phyloP scores from a whole-genome alignment of 2,113 vertebrate genomes.

The Perca flavescens region DNA sequence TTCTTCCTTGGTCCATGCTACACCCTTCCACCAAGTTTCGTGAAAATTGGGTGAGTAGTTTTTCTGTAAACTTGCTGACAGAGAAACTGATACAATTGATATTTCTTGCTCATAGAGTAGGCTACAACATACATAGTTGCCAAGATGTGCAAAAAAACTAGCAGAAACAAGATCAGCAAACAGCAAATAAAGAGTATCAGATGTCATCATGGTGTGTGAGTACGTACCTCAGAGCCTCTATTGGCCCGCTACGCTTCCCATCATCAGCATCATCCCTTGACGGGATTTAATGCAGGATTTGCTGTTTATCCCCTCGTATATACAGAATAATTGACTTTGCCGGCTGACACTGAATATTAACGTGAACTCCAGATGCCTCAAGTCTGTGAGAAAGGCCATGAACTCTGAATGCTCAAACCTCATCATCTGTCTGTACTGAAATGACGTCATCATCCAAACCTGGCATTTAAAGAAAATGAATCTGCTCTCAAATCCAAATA shows the following conservation, averaged over 20 bases:
- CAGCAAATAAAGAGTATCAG: neutral
- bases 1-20: too few relatives aligned
- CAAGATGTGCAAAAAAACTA: neutral
- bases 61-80: too few relatives aligned
- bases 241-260: neutral
- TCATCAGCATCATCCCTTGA: neutral
- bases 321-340: conserved; percentile 2
- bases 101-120: neutral
- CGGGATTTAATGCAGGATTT: conserved; percentile 31
- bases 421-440: neutral
- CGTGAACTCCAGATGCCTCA: conserved; percentile 35
- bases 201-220: neutral
- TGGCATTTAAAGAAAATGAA: neutral
- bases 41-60: too few relatives aligned
- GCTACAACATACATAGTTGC: neutral
- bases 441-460: neutral
- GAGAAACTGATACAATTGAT: too few relatives aligned
- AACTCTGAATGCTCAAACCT: neutral
- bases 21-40: too few relatives aligned
- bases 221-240: neutral
- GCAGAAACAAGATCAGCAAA: neutral
- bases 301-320: neutral
- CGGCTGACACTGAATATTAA: conserved; percentile 18
- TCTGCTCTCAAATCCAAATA: neutral
- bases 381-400: neutral